Base-by-base conservation (phyloP, 2,888 invertebrate genomes). In the Yponomeuta plumbellus region DNA sequence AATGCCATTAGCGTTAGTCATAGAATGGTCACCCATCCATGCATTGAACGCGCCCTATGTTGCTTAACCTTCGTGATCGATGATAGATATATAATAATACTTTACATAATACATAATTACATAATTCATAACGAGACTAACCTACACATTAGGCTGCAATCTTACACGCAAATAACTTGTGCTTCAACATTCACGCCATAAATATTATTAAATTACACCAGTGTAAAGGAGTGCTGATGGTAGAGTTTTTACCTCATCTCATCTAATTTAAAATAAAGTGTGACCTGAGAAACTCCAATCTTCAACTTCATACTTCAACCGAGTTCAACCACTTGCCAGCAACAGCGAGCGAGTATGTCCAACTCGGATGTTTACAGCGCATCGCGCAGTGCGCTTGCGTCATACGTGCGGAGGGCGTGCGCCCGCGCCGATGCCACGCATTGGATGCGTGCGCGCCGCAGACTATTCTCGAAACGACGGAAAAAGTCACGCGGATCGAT, bases 311-410 rank as follows among this genome's bases (percentile, higher is more conserved):
- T 56, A 56, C 56, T 56, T 17, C 20, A 8, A 17, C 34, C 34
- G 34, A 26, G 26, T 26, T 26, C 26, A 26, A 26, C 26, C 26
- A 26, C 34, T 8, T 34, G 34, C 34, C 8, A 34, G 58, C 2
- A 58, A 4, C 13, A 52, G 17, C 3, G 13, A 52, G 44, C 44
- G 17, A 17, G 17, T 52, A 17, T 52, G 17, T 17, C 44, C 44
- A 52, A 52, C 17, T 52, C 44, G 44, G 44, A 52, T 52, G 44
- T 52, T 52, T 52, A 52, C 44, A 52, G 44, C 44, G 44, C 44
- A 52, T 52, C 44, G 44, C 44, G 44, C 11, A 2, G 44, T 52
- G 17, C 5, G 44, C 10, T 52, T 52, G 44, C 44, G 44, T 52
- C 44, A 52, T 52, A 52, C 44, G 5, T 5, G 44, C 44, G 13